Conservation (phyloP, 2,113 vertebrate species). For the Ciconia stormi region DNA sequence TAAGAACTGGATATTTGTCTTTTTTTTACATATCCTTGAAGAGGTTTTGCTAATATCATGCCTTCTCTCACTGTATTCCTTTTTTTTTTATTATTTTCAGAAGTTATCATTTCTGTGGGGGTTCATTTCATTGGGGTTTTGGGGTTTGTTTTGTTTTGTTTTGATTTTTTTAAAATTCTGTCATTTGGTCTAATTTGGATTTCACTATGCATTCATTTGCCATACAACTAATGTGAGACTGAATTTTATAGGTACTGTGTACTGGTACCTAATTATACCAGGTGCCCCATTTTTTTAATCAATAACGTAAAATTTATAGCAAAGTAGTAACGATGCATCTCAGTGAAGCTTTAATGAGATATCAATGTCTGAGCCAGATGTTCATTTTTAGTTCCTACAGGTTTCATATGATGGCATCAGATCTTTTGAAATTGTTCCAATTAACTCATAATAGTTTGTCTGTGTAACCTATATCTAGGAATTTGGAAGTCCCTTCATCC, state of each 20-base stretch:
- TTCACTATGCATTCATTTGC: not conserved
- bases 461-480: not conserved
- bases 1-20: not conserved
- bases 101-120: not conserved
- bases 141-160: not conserved
- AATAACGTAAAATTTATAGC: not conserved
- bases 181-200: not conserved
- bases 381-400: not conserved
- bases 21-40: not conserved
- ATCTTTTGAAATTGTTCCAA: not conserved
- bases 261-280: not conserved
- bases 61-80: fast-evolving
- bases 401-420: not conserved
- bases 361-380: not conserved
- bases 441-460: not conserved
- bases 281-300: not conserved
- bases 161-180: not conserved
- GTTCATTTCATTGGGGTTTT: not conserved
- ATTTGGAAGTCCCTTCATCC: not conserved
- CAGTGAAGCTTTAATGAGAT: not conserved
- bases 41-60: not conserved
- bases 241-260: not conserved
- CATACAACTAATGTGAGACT: not conserved
- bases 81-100: too few relatives aligned
- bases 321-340: not conserved